Conservation (phyloP, 1,140 invertebrate genomes). For the Drosophila bifasciata region DNA sequence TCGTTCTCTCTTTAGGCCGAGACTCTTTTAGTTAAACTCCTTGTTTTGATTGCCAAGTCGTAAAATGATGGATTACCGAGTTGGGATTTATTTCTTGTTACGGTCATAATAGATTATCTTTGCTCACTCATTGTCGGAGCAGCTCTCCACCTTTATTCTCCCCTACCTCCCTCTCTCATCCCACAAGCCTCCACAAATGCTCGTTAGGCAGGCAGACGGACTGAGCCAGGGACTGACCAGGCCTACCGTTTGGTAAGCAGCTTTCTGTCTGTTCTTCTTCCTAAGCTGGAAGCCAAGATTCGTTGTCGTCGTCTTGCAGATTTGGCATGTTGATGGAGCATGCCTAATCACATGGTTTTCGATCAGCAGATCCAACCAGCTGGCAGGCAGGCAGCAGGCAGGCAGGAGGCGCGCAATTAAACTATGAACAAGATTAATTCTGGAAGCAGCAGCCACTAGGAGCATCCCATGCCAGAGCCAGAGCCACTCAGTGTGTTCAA, state of each 20-base stretch:
- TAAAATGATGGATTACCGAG: constrained; percentile 80
- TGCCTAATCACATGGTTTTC: constrained; percentile 24
- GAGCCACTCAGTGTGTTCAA: no score
- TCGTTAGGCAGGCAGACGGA: constrained; percentile 47
- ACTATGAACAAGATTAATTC: constrained; percentile 8
- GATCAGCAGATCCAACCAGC: constrained; percentile 14
- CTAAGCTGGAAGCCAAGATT: constrained; percentile 2
- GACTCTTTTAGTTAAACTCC: constrained; percentile 68
- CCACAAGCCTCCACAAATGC: constrained; percentile 33
- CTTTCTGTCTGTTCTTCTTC: constrained; percentile 5
- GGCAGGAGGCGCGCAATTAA: constrained; percentile 22
- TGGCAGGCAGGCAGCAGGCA: no score
- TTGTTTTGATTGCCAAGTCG: constrained; percentile 78
- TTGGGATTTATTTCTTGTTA: constrained; percentile 79
- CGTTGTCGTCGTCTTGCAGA: constrained; percentile 9
- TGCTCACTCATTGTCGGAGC: constrained; percentile 74
- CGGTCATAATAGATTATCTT: constrained; percentile 80
- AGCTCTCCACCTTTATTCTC: constrained; percentile 19
- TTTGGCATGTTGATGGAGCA: constrained; percentile 34
- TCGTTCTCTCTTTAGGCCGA: constrained; percentile 3
- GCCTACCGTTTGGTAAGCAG: constrained; percentile 49
- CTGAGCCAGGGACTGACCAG: constrained; percentile 5
- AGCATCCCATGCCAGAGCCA: no score
- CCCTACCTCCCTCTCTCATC: not conserved
- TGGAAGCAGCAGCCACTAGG: no score